phyloP scores from a whole-genome alignment of 2,113 vertebrate species.

The Sigmodon hispidus region DNA sequence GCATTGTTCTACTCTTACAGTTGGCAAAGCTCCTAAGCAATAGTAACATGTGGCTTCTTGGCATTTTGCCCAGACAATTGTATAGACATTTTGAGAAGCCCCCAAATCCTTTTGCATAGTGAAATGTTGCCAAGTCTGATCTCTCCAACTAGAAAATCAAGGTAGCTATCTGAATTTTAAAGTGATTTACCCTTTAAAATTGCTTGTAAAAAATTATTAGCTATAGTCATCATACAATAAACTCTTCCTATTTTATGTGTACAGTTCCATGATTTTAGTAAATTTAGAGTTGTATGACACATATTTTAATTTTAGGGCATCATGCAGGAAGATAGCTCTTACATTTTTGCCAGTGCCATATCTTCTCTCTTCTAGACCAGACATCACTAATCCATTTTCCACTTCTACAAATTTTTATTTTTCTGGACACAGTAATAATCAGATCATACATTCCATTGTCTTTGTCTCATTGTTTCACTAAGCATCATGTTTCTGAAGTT shows the following conservation, averaged over 20 bases:
- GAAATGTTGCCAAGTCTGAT: slow-evolving; percentile 7
- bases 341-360: not conserved
- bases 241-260: not conserved
- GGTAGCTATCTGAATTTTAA: slow-evolving; percentile 17
- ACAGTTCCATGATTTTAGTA: not conserved
- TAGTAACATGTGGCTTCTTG: slow-evolving; percentile 48
- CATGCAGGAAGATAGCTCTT: not conserved
- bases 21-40: slow-evolving; percentile 27
- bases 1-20: not conserved
- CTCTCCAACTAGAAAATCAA: slow-evolving; percentile 30
- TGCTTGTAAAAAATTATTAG: not conserved
- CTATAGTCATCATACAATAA: not conserved
- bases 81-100: slow-evolving; percentile 28
- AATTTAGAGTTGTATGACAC: not conserved
- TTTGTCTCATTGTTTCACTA: not conserved
- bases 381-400: not conserved
- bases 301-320: not conserved
- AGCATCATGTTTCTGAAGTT: not conserved
- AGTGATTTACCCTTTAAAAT: not conserved
- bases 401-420: not conserved
- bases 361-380: not conserved
- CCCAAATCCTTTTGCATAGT: not conserved
- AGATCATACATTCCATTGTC: not conserved
- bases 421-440: not conserved
- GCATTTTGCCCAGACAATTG: not conserved